Conservation (phyloP, 2,888 invertebrate genomes). For the Phragmatobia fuliginosa region DNA sequence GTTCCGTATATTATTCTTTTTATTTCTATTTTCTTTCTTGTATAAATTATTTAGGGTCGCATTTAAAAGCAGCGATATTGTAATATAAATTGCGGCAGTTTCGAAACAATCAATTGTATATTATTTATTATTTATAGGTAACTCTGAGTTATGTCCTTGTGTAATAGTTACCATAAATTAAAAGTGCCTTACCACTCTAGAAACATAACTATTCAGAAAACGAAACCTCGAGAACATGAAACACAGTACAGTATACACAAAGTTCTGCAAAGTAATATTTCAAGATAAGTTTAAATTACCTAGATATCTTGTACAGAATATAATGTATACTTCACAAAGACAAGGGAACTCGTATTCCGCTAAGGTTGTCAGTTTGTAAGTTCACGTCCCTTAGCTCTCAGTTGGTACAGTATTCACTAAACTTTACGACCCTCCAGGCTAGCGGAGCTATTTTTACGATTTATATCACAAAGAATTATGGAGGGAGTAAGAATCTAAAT, state of each 20-base stretch:
- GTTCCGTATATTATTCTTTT: too few relatives aligned
- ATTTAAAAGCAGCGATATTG: not conserved
- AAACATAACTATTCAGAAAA: not conserved
- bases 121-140: not conserved
- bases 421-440: constrained; percentile 44
- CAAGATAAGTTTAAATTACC: constrained; percentile 19
- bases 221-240: not conserved
- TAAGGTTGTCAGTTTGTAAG: constrained; percentile 44
- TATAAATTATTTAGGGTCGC: too few relatives aligned
- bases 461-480: constrained; percentile 29
- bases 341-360: constrained; percentile 28
- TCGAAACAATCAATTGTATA: too few relatives aligned
- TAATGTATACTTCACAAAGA: constrained; percentile 22
- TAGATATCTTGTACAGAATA: constrained; percentile 21
- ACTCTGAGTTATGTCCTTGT: not conserved
- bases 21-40: too few relatives aligned
- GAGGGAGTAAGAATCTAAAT: constrained; percentile 29
- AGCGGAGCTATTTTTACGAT: constrained; percentile 41
- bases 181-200: not conserved
- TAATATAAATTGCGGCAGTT: not conserved
- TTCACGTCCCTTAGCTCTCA: constrained; percentile 38
- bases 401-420: constrained; percentile 39
- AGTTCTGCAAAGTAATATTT: constrained; percentile 9
- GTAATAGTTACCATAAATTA: not conserved
- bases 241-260: not conserved